Evolutionary conservation across 1,140 invertebrate species (phyloP), one percentile per base, ranked within the genome.

Genomic region (Riptortus pedestris): DNA sequence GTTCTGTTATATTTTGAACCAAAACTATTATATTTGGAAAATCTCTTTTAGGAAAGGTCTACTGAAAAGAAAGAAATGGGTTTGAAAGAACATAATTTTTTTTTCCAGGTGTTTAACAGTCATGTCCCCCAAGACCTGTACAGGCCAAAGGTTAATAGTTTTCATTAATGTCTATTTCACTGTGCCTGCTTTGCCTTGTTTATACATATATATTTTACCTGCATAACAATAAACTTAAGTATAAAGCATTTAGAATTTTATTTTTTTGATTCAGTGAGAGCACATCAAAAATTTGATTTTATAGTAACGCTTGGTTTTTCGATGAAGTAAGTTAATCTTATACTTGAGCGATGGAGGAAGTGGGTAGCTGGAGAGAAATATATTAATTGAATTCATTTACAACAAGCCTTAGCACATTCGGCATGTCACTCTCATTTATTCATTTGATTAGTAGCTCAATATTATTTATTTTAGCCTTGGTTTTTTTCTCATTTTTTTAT

Each of bases 51-150:
- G 31, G 14, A 38, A 38, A 38, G 14, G 5, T 14, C 14, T 38
- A 7, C 31, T 38, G 31, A 38, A 38, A 38, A 38, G 5, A 38
- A 38, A 7, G 16, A 59, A 59, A 59, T 38, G 14, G 57, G 57
- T 59, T 33, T 59, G 57, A 59, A 59, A 29, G 33, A 59, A 31
- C 43, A 57, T 63, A 7, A 60, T 68, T 57, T 68, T 69, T 70
- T 62, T 77, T 83, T 86, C 74, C 84, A 91, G 87, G 88, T 90
- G 74, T 90, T 90, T 81, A 92, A 91, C 83, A 90, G 87, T 83
- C 88, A 91, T 82, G 85, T 88, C 79, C 83, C 88, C 79, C 86
- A 86, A 83, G 88, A 91, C 79, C 85, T 87, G 69, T 90, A 89
- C 81, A 84, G 88, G 81, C 84, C 87, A 80, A 88, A 87, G 85